Conservation (phyloP, 2,888 invertebrate species). For the Vesta saturnalis region DNA sequence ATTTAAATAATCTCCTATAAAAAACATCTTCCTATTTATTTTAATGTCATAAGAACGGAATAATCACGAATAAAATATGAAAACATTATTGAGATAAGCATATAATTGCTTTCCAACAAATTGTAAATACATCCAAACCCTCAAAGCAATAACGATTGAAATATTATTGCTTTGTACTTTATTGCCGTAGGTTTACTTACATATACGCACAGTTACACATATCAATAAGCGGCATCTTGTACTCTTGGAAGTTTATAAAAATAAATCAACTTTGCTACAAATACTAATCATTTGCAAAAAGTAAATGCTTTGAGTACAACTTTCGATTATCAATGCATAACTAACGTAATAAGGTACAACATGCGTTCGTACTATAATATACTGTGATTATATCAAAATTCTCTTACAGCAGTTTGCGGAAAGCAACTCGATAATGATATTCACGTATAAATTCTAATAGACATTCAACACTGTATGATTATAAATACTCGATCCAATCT, state of each 20-base stretch:
- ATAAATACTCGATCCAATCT: constrained; percentile 38
- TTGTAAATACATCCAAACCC: background rate
- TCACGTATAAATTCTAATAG: constrained; percentile 30
- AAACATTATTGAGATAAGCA: too few species aligned
- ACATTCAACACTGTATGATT: constrained; percentile 33
- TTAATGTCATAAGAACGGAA: too few species aligned
- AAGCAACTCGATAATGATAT: constrained; percentile 35
- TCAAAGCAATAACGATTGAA: background rate
- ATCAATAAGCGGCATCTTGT: constrained; percentile 26
- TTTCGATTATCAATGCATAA: constrained; percentile 11
- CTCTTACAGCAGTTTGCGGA: constrained; percentile 20
- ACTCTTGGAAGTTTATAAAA: background rate
- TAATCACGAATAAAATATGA: too few species aligned
- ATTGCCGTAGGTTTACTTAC: background rate
- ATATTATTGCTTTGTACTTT: constrained; percentile 1
- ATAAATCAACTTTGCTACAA: constrained; percentile 14
- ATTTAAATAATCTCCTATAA: too few species aligned
- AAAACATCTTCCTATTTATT: too few species aligned
- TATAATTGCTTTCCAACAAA: too few species aligned
- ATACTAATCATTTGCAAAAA: constrained; percentile 4
- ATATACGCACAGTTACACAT: background rate
- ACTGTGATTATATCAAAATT: constrained; percentile 25
- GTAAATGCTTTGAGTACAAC: constrained; percentile 4
- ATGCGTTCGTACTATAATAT: constrained; percentile 13
- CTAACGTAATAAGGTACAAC: background rate